Conservation (phyloP, 2,888 invertebrate genomes). For the Dermolepida albohirtum region DNA sequence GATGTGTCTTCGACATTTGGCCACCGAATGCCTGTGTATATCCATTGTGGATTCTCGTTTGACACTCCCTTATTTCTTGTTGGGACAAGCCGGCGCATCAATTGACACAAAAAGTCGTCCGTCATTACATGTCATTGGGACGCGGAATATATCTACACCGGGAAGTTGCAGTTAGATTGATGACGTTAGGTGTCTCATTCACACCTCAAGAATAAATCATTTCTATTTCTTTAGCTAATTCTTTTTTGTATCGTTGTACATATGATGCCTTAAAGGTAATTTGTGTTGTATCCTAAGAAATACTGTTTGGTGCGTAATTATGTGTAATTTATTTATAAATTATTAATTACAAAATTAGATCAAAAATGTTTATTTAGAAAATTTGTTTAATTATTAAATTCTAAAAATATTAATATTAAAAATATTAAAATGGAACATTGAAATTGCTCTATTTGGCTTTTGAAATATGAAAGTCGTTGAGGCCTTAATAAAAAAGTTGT, state of each 20-base stretch:
- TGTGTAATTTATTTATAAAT: too few species aligned
- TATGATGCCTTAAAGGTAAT: too few species aligned
- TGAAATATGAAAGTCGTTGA: too few species aligned
- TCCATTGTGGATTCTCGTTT: constrained; percentile 37
- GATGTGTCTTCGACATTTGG: constrained; percentile 33
- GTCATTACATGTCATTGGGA: constrained; percentile 58
- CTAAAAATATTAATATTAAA: too few species aligned
- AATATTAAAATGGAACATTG: too few species aligned
- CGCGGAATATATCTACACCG: constrained; percentile 52
- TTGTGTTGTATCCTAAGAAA: too few species aligned
- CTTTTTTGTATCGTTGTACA: neutral
- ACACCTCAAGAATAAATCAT: constrained; percentile 60
- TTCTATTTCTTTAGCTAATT: constrained; percentile 26
- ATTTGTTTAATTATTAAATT: too few species aligned
- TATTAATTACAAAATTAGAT: too few species aligned
- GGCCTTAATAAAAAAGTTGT: too few species aligned
- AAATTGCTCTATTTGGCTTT: too few species aligned
- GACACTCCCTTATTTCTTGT: constrained; percentile 40
- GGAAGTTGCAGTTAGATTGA: constrained; percentile 59
- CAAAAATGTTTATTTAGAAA: too few species aligned
- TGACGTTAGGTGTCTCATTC: constrained; percentile 59
- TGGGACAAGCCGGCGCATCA: constrained; percentile 51
- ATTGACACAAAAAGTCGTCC: constrained; percentile 60
- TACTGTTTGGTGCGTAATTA: too few species aligned
- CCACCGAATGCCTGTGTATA: constrained; percentile 28